Evolutionary conservation across 2,888 invertebrate genomes (phyloP), one percentile per base, ranked within the genome.

Genomic region (Hecatera dysodea): DNA sequence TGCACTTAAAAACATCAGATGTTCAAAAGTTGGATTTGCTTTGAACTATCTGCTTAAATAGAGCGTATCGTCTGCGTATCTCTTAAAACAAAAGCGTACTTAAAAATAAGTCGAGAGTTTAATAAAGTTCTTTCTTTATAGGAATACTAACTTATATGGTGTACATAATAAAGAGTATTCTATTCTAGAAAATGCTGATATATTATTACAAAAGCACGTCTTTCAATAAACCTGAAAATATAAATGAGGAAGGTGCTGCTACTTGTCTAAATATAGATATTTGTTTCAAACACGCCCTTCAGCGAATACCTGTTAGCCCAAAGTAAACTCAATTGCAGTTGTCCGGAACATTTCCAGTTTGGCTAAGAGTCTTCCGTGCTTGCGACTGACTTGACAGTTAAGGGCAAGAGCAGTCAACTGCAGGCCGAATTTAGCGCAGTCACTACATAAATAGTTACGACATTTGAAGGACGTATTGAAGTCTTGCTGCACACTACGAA

Each of bases 21-120:
- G 17, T 46, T 69, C 56, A 42, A 48, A 73, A 9, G 39, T 15
- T 44, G 2, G 27, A 55, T 42, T 24, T 46, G 3, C 33, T 75
- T 55, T 24, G 27, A 44, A 11, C 8, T 61, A 12, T 22, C 7
- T 55, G 4, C 11, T 12, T 46, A 12, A 50, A 27, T 42, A 52
- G 0, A 22, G 27, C 22, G 5, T 29, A 39, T 39, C n/a, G 3
- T 33, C 24, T 15, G 22, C 19, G 6, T 39, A 1, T 27, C 39
- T 42, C 22, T 36, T 22, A 39, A 0, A 8, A 1, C 8, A 17
- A 74, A 53, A 24, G 11, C 0, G 12, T 36, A 33, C 33, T 36
- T 50, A 19, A 72, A 59, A 53, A 17, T 42, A 50, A 1, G 0
- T 44, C 6, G 3, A 27, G 1, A 55, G 7, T 19, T 1, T 11